Evolutionary conservation across 2,113 vertebrate species (phyloP).

Genomic region (Anoura caudifer): DNA sequence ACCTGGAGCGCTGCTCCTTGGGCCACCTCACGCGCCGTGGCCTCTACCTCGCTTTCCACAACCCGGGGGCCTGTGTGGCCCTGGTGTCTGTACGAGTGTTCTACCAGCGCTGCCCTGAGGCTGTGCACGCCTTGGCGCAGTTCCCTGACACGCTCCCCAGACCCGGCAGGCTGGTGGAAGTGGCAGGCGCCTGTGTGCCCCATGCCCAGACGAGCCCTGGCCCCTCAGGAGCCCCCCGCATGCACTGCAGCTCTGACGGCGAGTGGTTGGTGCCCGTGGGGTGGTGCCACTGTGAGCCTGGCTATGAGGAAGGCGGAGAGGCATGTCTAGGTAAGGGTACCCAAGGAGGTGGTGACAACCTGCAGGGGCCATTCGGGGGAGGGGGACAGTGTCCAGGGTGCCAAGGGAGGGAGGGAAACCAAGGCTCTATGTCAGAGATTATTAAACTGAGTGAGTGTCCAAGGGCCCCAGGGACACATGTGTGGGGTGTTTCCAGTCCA

Average conservation of each 20-base stretch:
- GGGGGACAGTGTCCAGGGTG: not conserved
- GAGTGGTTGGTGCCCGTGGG: slow-evolving; percentile 84
- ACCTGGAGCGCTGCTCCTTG: slow-evolving; percentile 79
- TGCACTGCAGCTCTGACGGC: slow-evolving; percentile 83
- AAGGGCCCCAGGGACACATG: not conserved
- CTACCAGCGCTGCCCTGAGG: slow-evolving; percentile 81
- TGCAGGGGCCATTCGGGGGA: not conserved
- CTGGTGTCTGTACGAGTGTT: slow-evolving; percentile 84
- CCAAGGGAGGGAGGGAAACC: not conserved
- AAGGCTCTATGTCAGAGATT: accelerated
- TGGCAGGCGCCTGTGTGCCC: slow-evolving; percentile 77
- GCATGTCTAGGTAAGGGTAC: slow-evolving; percentile 62
- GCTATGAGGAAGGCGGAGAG: slow-evolving; percentile 77
- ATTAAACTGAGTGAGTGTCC: not conserved
- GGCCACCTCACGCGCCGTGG: slow-evolving; percentile 80
- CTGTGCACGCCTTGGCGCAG: slow-evolving; percentile 70
- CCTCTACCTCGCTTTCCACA: slow-evolving; percentile 86
- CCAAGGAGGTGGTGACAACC: not conserved
- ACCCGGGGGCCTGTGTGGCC: slow-evolving; percentile 82
- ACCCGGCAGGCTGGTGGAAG: slow-evolving; percentile 74
- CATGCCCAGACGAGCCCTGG: slow-evolving; percentile 64
- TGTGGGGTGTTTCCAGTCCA: not conserved
- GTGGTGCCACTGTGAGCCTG: slow-evolving; percentile 79
- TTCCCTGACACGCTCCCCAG: slow-evolving; percentile 80
- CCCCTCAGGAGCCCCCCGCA: slow-evolving; percentile 65